Base-by-base conservation (phyloP, 2,113 vertebrate genomes). In the Anhinga anhinga region DNA sequence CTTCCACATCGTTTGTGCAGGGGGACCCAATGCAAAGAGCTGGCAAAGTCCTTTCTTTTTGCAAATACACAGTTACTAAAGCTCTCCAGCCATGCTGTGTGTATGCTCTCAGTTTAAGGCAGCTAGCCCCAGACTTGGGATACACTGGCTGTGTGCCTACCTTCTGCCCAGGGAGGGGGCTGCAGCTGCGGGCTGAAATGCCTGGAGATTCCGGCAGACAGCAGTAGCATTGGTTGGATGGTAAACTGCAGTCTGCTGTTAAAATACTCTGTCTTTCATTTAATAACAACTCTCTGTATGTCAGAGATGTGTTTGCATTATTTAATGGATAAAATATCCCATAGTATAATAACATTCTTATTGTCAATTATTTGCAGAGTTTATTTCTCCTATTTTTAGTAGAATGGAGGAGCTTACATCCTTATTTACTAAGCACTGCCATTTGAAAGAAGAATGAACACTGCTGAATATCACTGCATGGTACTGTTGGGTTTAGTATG, bases 401-500 rank as follows among this genome's bases (percentile, higher is more conserved):
- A 42, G 23, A 71, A 91, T 89, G 16, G 23, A 92, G 82, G 77
- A 87, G 30, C 29, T 76, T 91, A 6, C 34, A 88, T 69, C 71
- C 62, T 80, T 80, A 80, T 80, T 96, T 93, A 61, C 40, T 36
- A 40, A 79, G 29, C n/a, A 40, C 16, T 85, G 27, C 13, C 2
- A 0, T 87, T 93, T 80, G 84, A 96, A 89, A 76, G 63, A 86
- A 61, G 72, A 91, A 74, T 79, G 52, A 79, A 82, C 78, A 65
- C 56, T 93, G 36, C 13, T 93, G 66, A 96, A 62, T 95, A 95
- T 56, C 20, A 0, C 81, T 72, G 82, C 81, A 42, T 93, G 81
- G 82, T 80, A 94, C 93, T 88, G 49, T 58, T 0, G 2, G 22
- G 14, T 80, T 91, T 80, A 88, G 85, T 76, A 77, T n/a, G 34